Percentiles rank a stretch among this genome's conserved stretches.
Conservation (phyloP, 64 coral and sea anemone species). For the Acropora tenuis region DNA sequence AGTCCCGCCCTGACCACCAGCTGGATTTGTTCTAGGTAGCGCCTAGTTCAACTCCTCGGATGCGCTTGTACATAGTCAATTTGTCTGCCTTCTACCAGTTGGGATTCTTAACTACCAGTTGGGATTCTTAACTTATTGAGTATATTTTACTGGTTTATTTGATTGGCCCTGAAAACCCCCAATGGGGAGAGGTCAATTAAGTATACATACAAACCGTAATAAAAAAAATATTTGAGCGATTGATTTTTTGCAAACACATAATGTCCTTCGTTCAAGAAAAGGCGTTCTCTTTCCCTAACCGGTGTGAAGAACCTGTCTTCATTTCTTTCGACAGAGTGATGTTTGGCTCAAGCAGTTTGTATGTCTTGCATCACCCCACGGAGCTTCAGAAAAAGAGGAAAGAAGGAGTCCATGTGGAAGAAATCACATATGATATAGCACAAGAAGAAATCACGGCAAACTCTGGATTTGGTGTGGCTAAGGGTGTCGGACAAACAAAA, state of each 20-base stretch:
- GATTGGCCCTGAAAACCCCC: too few species aligned
- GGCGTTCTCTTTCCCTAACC: not conserved
- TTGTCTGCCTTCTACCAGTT: too few species aligned
- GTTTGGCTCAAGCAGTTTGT: constrained; percentile 92
- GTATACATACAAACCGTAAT: too few species aligned
- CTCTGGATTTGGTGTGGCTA: constrained; percentile 92
- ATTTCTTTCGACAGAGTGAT: constrained; percentile 54
- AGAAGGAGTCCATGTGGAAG: constrained; percentile 53
- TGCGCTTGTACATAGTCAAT: too few species aligned
- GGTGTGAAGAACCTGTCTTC: not conserved
- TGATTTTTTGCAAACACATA: not conserved
- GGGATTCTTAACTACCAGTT: too few species aligned
- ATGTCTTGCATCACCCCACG: constrained; percentile 80
- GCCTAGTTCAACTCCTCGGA: too few species aligned
- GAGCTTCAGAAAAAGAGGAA: constrained; percentile 75
- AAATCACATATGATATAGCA: constrained; percentile 89
- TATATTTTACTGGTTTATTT: too few species aligned
- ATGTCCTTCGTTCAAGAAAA: not conserved
- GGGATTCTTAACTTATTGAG: too few species aligned
- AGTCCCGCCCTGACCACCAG: too few species aligned
- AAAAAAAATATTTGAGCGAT: not conserved
- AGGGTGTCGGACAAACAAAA: constrained; percentile 83
- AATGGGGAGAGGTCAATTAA: too few species aligned
- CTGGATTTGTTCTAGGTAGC: too few species aligned
- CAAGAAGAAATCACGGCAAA: constrained; percentile 91